Evolutionary conservation across 2,888 invertebrate genomes (phyloP).

Genomic region (Pseudococcus jackbeardsleyi): DNA sequence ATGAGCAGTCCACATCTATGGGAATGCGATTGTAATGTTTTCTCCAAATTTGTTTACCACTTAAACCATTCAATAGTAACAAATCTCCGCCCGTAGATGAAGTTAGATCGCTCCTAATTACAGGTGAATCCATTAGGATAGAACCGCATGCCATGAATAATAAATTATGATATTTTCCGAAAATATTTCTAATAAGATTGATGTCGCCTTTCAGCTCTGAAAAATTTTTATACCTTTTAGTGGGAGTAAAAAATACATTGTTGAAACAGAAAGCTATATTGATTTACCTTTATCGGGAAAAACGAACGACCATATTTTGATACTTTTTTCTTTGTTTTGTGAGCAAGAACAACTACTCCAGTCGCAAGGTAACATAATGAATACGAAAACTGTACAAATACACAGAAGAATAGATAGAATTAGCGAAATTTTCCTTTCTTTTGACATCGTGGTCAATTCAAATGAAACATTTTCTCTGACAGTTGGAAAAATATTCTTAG

Average conservation of each 20-base stretch:
- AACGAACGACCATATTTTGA: slow-evolving; percentile 31
- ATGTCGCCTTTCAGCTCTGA: slow-evolving; percentile 77
- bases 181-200: slow-evolving; percentile 75
- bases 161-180: slow-evolving; percentile 73
- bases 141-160: slow-evolving; percentile 80
- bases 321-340: neutral
- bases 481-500: slow-evolving; percentile 2
- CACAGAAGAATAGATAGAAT: slow-evolving; percentile 42
- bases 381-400: neutral
- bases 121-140: slow-evolving; percentile 67
- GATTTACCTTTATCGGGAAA: slow-evolving; percentile 43
- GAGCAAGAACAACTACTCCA: slow-evolving; percentile 51
- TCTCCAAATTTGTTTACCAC: slow-evolving; percentile 82
- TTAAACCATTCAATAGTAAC: slow-evolving; percentile 78
- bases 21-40: slow-evolving; percentile 77
- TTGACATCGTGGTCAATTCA: slow-evolving; percentile 21
- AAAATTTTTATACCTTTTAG: neutral
- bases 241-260: neutral
- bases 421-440: slow-evolving; percentile 46
- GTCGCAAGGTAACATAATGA: slow-evolving; percentile 45
- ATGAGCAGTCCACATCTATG: slow-evolving; percentile 79
- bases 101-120: slow-evolving; percentile 70
- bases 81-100: slow-evolving; percentile 77
- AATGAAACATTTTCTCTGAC: neutral
- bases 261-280: neutral